Evolutionary conservation across 1,140 invertebrate species (phyloP).

Genomic region (Anthonomus grandis): DNA sequence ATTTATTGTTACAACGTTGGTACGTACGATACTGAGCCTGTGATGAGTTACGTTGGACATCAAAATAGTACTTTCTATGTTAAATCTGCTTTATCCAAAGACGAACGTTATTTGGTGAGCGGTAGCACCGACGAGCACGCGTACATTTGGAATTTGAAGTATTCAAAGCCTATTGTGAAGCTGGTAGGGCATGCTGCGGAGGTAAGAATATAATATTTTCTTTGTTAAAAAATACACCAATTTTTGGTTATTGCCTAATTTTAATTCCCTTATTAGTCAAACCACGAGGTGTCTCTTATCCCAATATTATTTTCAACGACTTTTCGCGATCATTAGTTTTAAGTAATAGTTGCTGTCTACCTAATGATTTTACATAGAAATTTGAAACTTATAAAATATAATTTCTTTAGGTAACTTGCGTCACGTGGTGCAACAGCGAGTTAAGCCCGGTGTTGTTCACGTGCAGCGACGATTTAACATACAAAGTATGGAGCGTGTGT

Average conservation of each 20-base stretch:
- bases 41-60: conserved; percentile 64
- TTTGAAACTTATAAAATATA: no score
- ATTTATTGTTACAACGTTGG: conserved; percentile 82
- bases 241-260: no score
- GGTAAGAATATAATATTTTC: no score
- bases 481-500: conserved; percentile 72
- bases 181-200: conserved; percentile 74
- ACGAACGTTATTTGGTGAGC: conserved; percentile 74
- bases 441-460: conserved; percentile 62
- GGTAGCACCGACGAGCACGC: conserved; percentile 81
- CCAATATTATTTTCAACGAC: no score
- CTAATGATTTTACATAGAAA: no score
- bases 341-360: no score
- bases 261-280: no score
- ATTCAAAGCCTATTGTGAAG: conserved; percentile 62
- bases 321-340: no score
- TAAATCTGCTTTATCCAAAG: conserved; percentile 73
- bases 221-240: no score
- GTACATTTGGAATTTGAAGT: conserved; percentile 75
- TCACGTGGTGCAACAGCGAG: conserved; percentile 66
- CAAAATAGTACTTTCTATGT: conserved; percentile 78
- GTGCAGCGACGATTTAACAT: conserved; percentile 73
- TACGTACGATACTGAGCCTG: conserved; percentile 64
- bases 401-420: conserved; percentile 61
- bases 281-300: no score